Evolutionary conservation across 2,797 vertebrate genomes (phyloP).

Genomic region (Coendou prehensilis): DNA sequence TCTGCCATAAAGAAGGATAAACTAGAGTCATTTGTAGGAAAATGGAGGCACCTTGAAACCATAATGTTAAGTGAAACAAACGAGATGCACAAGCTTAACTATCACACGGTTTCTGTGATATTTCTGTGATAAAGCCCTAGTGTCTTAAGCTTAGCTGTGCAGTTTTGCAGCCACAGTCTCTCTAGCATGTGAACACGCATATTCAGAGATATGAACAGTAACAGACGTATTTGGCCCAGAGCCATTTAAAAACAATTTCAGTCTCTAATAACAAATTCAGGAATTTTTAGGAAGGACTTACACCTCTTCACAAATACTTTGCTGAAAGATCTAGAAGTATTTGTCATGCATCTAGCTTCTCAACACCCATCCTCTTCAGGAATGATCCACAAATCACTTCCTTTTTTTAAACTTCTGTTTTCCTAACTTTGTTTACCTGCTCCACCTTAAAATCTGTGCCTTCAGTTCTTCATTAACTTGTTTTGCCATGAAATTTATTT

Average conservation of each 20-base stretch:
- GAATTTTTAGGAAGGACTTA: background rate
- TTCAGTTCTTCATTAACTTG: background rate
- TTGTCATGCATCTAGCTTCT: background rate
- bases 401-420: background rate
- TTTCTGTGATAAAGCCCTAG: background rate
- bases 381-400: background rate
- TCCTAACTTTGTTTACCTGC: background rate
- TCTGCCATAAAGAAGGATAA: background rate
- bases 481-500: background rate
- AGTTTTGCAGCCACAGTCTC: background rate
- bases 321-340: background rate
- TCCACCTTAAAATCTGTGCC: background rate
- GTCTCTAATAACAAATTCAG: background rate
- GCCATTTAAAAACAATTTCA: background rate
- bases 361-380: background rate
- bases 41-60: background rate
- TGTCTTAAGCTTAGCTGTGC: background rate
- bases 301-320: background rate
- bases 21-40: background rate
- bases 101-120: background rate
- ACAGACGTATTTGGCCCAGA: background rate
- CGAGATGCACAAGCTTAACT: background rate
- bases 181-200: fast-evolving
- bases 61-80: too few relatives aligned
- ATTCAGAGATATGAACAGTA: background rate